These are phyloP conservation scores for Heliconius eleuchia DNA, from an alignment of 1,140 invertebrate genomes.

Conservation along the genomic window DNA sequence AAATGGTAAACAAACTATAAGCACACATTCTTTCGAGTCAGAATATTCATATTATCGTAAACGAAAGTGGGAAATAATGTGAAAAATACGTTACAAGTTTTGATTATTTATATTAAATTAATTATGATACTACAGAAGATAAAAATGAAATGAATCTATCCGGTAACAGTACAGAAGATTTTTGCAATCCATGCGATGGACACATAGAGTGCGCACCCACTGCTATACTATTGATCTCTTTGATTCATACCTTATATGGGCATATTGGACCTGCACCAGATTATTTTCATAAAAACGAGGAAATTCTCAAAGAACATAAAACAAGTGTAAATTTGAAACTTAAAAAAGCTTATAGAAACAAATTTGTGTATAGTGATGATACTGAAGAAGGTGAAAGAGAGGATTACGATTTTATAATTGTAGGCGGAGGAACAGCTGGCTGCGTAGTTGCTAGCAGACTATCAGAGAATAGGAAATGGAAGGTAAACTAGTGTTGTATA, in stretches of 20 bases:
- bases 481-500: conserved; percentile 41
- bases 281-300: conserved; percentile 59
- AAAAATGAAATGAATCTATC: conserved; percentile 65
- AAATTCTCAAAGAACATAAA: conserved; percentile 29
- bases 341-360: conserved; percentile 33
- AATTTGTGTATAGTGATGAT: conserved; percentile 37
- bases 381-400: conserved; percentile 30
- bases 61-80: background rate
- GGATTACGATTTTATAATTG: conserved; percentile 67
- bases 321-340: conserved; percentile 14
- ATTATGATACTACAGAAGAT: background rate
- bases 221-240: conserved; percentile 67
- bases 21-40: background rate
- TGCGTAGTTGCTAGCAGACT: conserved; percentile 68
- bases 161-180: conserved; percentile 65
- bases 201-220: conserved; percentile 72
- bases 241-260: conserved; percentile 69
- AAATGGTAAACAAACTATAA: background rate
- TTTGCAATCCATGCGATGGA: conserved; percentile 74
- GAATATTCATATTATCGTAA: background rate
- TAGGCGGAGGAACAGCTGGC: conserved; percentile 70
- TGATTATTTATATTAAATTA: background rate
- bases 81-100: background rate
- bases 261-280: conserved; percentile 63
- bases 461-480: conserved; percentile 73